A percentile compares a stretch with the other conserved stretches of the same genome.
Conservation (phyloP, 2,797 vertebrate species). For the Buceros bicornis region DNA sequence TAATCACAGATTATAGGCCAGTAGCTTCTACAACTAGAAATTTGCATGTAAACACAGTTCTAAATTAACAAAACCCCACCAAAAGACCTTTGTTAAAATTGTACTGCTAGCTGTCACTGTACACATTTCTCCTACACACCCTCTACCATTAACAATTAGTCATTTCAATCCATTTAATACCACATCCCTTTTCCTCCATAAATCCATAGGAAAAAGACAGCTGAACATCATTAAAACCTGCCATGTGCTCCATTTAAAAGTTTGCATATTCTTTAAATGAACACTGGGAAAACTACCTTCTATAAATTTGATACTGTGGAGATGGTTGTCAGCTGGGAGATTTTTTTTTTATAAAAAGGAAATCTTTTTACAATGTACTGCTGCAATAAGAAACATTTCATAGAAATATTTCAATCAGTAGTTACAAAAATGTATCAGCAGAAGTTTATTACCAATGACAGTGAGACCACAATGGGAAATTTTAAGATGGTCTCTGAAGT, state of each 20-base stretch:
- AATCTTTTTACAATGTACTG: background rate
- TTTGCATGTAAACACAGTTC: background rate
- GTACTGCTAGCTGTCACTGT: background rate
- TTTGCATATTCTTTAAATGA: background rate
- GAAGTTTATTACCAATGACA: rapidly evolving
- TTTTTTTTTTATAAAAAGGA: background rate
- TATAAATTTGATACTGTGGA: background rate
- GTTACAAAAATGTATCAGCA: background rate
- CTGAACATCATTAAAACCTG: background rate
- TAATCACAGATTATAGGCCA: background rate
- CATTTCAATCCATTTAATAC: background rate
- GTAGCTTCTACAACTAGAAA: background rate
- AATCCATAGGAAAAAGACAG: background rate
- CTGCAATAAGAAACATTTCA: background rate
- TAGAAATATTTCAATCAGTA: background rate
- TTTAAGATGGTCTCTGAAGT: background rate
- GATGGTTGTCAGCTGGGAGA: background rate
- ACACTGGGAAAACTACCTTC: background rate
- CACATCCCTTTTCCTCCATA: background rate
- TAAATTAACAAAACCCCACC: background rate
- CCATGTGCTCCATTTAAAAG: background rate
- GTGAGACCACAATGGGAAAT: background rate
- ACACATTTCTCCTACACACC: rapidly evolving
- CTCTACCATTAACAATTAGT: background rate
- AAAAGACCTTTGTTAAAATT: background rate